Base-by-base conservation (phyloP, 2,888 invertebrate species). In the Mesopsocus fuscifrons region DNA sequence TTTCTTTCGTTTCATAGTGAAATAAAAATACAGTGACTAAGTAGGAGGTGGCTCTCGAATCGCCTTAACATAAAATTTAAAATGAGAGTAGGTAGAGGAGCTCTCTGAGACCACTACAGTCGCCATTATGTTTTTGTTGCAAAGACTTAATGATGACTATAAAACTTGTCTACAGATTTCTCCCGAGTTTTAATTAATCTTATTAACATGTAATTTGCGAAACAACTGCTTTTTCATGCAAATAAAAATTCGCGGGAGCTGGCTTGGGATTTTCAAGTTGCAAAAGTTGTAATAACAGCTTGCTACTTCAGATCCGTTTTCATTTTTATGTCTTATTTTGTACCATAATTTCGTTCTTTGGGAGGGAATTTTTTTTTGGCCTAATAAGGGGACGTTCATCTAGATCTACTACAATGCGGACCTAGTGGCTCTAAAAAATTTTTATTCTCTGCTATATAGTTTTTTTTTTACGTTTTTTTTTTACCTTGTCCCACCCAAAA, bases 361-460 rank as follows among this genome's bases (percentile, higher is more conserved):
- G n/a, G n/a, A n/a, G n/a, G n/a, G n/a, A n/a, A n/a, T n/a, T n/a
- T n/a, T n/a, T n/a, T n/a, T n/a, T n/a, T n/a, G n/a, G n/a, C n/a
- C n/a, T n/a, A n/a, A n/a, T n/a, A n/a, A n/a, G n/a, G n/a, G n/a
- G n/a, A n/a, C n/a, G n/a, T n/a, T n/a, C n/a, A n/a, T n/a, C n/a
- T n/a, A n/a, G n/a, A n/a, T n/a, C n/a, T n/a, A n/a, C n/a, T n/a
- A n/a, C n/a, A n/a, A n/a, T n/a, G n/a, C n/a, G n/a, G n/a, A n/a
- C n/a, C n/a, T n/a, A n/a, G n/a, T n/a, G n/a, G n/a, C n/a, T n/a
- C n/a, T n/a, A n/a, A 32, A 18, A 40, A 40, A 35, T 23, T 26
- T 44, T 41, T 13, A 42, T 41, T 33, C 32, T 43, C 33, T 45
- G 35, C 41, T 34, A 34, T 18, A 41, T 40, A 38, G 13, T 44